A percentile compares a stretch with the other conserved stretches of the same genome.
Conservation (phyloP, 2,797 vertebrate genomes). For the Sebastes diploproa region DNA sequence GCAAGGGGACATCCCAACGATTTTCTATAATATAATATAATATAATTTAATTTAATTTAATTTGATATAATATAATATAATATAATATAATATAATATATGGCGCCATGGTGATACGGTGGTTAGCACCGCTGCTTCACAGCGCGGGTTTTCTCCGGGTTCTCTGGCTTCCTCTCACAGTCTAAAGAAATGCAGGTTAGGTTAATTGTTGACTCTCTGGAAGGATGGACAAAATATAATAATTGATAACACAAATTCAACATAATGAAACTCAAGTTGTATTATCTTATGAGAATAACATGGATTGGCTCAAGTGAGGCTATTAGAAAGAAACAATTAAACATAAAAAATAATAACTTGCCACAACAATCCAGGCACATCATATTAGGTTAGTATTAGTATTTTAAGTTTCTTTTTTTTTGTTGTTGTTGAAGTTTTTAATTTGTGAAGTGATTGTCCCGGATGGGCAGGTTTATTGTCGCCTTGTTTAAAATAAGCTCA, state of each 20-base stretch:
- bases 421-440: background rate
- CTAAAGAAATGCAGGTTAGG: rapidly evolving
- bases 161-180: no score
- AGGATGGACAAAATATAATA: no score
- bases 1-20: background rate
- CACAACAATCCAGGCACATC: background rate
- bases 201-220: no score
- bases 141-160: no score
- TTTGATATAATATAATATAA: no score
- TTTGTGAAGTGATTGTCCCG: background rate
- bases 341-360: background rate
- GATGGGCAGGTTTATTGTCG: background rate
- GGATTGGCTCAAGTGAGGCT: background rate
- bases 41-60: no score
- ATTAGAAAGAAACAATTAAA: background rate
- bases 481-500: background rate
- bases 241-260: background rate
- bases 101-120: no score
- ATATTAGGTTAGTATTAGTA: background rate
- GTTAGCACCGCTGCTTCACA: no score
- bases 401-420: no score
- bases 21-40: background rate
- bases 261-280: background rate
- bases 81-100: background rate
- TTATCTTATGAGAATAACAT: background rate